phyloP scores from a whole-genome alignment of 2,797 vertebrate genomes.

The Coregonus suidteri region DNA sequence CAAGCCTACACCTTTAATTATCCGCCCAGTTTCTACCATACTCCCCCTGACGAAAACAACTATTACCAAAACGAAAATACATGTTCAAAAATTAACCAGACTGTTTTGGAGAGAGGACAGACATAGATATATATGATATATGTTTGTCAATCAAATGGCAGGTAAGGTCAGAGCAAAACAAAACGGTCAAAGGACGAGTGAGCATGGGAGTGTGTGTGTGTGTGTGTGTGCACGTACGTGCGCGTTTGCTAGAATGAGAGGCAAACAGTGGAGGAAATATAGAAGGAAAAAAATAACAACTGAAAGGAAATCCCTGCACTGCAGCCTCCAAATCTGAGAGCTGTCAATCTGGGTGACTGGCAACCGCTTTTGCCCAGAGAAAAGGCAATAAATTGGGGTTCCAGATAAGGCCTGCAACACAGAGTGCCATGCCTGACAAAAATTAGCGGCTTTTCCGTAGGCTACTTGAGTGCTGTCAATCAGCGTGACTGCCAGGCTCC shows the following conservation, averaged over 20 bases:
- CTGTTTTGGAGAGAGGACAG: slow-evolving; percentile 20
- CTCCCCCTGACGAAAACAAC: slow-evolving; percentile 39
- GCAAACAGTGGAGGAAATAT: slow-evolving; percentile 17
- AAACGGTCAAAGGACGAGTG: slow-evolving; percentile 6
- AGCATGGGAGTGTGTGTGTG: slow-evolving; percentile 20
- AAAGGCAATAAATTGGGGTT: slow-evolving; percentile 76
- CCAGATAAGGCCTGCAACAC: slow-evolving; percentile 72
- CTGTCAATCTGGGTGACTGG: slow-evolving; percentile 78
- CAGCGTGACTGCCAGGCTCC: slow-evolving; percentile 72
- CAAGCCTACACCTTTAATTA: not conserved
- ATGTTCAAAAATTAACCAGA: slow-evolving; percentile 31
- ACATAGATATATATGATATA: slow-evolving; percentile 28
- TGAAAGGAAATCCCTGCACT: slow-evolving; percentile 69
- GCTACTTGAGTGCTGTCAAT: slow-evolving; percentile 80
- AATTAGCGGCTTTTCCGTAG: slow-evolving; percentile 67
- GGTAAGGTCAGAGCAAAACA: slow-evolving; percentile 52
- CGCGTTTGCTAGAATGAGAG: not conserved
- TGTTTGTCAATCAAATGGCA: slow-evolving; percentile 52
- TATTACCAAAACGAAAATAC: slow-evolving; percentile 49
- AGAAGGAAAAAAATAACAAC: slow-evolving; percentile 53
- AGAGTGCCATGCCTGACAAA: slow-evolving; percentile 51
- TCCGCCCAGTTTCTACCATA: slow-evolving; percentile 5
- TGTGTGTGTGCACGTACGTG: not conserved
- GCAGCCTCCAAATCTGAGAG: slow-evolving; percentile 70
- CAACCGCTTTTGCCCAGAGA: slow-evolving; percentile 66